These are phyloP conservation scores for Cavia porcellus DNA, from an alignment of 2,113 vertebrate genomes.

Conservation along the genomic window DNA sequence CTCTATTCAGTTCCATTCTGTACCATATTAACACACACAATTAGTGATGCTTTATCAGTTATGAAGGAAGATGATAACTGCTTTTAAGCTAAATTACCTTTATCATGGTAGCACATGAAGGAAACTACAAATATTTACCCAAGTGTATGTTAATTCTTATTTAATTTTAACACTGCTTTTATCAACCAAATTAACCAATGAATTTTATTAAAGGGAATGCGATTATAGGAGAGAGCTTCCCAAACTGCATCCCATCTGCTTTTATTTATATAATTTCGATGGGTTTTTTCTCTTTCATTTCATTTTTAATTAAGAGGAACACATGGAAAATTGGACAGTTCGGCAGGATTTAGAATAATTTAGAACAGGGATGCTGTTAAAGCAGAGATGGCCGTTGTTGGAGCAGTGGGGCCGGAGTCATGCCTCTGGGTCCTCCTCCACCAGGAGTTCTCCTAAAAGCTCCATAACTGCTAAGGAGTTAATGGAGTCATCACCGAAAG, in stretches of 20 bases:
- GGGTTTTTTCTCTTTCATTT: slow-evolving; percentile 80
- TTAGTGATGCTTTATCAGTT: slow-evolving; percentile 86
- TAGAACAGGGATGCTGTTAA: slow-evolving; percentile 52
- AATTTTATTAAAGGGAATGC: slow-evolving; percentile 77
- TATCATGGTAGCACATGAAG: slow-evolving; percentile 78
- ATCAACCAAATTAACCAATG: slow-evolving; percentile 82
- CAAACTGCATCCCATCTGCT: slow-evolving; percentile 74
- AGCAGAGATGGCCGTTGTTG: not conserved
- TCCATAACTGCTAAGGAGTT: accelerated
- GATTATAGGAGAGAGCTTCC: slow-evolving; percentile 65
- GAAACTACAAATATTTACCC: slow-evolving; percentile 83
- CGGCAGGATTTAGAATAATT: slow-evolving; percentile 73
- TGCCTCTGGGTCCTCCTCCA: not conserved
- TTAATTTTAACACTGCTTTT: slow-evolving; percentile 79
- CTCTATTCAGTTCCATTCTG: slow-evolving; percentile 85
- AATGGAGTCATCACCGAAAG: accelerated
- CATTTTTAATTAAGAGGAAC: slow-evolving; percentile 82
- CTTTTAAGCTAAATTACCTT: slow-evolving; percentile 85
- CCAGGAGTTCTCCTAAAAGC: not conserved
- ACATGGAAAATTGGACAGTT: slow-evolving; percentile 81
- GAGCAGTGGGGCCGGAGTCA: not conserved
- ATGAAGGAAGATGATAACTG: slow-evolving; percentile 84
- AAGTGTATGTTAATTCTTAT: slow-evolving; percentile 84
- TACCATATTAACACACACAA: slow-evolving; percentile 86
- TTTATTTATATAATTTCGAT: slow-evolving; percentile 82